Conservation (phyloP, 2,113 vertebrate genomes). For the Arothron firmamentum region DNA sequence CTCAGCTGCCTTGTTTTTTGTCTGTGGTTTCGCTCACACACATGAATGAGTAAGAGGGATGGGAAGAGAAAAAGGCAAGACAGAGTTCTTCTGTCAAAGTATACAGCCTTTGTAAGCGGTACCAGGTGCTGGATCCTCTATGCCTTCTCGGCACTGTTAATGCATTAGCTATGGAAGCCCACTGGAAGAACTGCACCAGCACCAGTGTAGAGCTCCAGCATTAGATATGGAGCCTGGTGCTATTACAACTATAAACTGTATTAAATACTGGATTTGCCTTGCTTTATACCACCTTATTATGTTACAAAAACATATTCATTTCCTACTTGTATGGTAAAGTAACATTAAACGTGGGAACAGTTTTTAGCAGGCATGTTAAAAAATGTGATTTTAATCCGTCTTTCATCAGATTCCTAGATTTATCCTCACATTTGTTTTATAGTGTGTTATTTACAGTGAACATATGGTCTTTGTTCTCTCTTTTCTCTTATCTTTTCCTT, state of each 20-base stretch:
- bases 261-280: slow-evolving; percentile 37
- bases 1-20: background rate
- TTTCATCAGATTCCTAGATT: slow-evolving; percentile 10
- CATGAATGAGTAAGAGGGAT: too few species aligned
- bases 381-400: slow-evolving; percentile 4
- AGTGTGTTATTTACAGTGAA: slow-evolving; percentile 4
- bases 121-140: slow-evolving; percentile 68
- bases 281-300: slow-evolving; percentile 23
- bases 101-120: slow-evolving; percentile 46
- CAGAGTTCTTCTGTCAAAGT: slow-evolving; percentile 1
- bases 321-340: slow-evolving; percentile 17
- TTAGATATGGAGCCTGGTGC: slow-evolving; percentile 43
- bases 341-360: slow-evolving; percentile 28
- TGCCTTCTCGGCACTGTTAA: slow-evolving; percentile 60
- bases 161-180: slow-evolving; percentile 65
- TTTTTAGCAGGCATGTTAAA: slow-evolving; percentile 12
- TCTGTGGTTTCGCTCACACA: too few species aligned
- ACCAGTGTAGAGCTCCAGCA: slow-evolving; percentile 39
- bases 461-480: slow-evolving; percentile 8
- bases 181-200: slow-evolving; percentile 28
- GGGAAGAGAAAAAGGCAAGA: background rate
- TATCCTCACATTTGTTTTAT: background rate
- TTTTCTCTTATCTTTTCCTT: slow-evolving; percentile 11
- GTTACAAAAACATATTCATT: slow-evolving; percentile 23
- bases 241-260: slow-evolving; percentile 38